Percentiles rank a stretch among this genome's conserved stretches.
phyloP scores from a whole-genome alignment of 2,888 invertebrate genomes.

The Catocala nupta region DNA sequence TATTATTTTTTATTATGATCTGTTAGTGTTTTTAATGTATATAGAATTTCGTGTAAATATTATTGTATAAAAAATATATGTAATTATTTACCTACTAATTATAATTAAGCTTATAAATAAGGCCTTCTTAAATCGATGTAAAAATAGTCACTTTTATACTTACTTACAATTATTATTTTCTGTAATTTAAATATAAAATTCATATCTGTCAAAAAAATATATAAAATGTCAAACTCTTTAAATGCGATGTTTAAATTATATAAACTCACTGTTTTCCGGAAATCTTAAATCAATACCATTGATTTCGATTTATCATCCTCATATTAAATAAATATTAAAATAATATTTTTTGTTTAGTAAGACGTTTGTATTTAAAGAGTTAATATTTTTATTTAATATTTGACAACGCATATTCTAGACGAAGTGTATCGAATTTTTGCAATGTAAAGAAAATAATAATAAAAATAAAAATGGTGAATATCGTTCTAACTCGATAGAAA shows the following conservation, averaged over 20 bases:
- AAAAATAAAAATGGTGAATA: conserved; percentile 53
- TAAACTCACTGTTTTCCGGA: too few species aligned
- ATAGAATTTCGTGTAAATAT: conserved; percentile 69
- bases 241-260: not conserved
- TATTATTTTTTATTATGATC: conserved; percentile 66
- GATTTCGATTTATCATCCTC: too few species aligned
- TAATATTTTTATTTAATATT: conserved; percentile 24
- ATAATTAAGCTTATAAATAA: conserved; percentile 43
- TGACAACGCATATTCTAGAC: conserved; percentile 30
- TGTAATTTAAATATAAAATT: conserved; percentile 34
- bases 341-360: not conserved
- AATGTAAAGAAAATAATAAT: conserved; percentile 44
- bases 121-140: conserved; percentile 44
- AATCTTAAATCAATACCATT: too few species aligned
- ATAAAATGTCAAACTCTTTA: conserved; percentile 7
- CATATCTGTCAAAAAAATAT: conserved; percentile 31
- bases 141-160: conserved; percentile 51
- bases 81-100: conserved; percentile 50
- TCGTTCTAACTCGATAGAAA: conserved; percentile 68
- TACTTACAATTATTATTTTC: conserved; percentile 47
- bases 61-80: conserved; percentile 67
- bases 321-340: too few species aligned
- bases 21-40: conserved; percentile 71
- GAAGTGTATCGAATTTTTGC: conserved; percentile 37
- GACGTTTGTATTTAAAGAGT: conserved; percentile 10